Conservation (phyloP, 2,888 invertebrate species). For the Dioctria rufipes region DNA sequence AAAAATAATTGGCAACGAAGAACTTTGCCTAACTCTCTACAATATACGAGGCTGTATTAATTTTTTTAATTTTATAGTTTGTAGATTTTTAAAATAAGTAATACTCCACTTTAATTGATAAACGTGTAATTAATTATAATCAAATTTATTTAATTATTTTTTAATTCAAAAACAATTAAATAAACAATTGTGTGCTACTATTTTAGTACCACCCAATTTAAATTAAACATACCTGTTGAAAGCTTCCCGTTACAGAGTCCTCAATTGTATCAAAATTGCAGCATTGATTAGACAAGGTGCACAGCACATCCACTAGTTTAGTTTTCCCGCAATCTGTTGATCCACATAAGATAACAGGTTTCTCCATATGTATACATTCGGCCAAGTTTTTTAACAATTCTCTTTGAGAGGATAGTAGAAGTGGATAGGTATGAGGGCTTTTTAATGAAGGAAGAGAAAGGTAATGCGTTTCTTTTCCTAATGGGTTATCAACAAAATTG, state of each 20-base stretch:
- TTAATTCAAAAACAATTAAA: not conserved
- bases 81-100: too few species aligned
- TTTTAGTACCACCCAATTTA: not conserved
- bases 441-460: slow-evolving; percentile 61
- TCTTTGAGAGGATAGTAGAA: slow-evolving; percentile 76
- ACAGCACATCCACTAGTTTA: slow-evolving; percentile 68
- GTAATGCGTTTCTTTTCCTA: slow-evolving; percentile 69
- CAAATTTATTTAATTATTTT: not conserved
- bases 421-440: slow-evolving; percentile 68
- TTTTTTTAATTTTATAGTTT: too few species aligned
- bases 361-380: slow-evolving; percentile 91
- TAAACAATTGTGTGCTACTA: not conserved
- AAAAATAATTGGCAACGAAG: too few species aligned
- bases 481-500: slow-evolving; percentile 9
- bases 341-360: slow-evolving; percentile 83
- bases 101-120: not conserved
- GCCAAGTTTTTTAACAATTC: slow-evolving; percentile 83
- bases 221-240: slow-evolving; percentile 84
- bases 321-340: slow-evolving; percentile 70
- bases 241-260: slow-evolving; percentile 82
- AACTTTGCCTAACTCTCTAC: too few species aligned
- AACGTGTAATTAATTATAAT: not conserved
- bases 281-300: slow-evolving; percentile 67
- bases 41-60: too few species aligned
- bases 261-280: slow-evolving; percentile 70